Conservation (phyloP, 2,797 vertebrate genomes). For the Phylloscopus collybita region DNA sequence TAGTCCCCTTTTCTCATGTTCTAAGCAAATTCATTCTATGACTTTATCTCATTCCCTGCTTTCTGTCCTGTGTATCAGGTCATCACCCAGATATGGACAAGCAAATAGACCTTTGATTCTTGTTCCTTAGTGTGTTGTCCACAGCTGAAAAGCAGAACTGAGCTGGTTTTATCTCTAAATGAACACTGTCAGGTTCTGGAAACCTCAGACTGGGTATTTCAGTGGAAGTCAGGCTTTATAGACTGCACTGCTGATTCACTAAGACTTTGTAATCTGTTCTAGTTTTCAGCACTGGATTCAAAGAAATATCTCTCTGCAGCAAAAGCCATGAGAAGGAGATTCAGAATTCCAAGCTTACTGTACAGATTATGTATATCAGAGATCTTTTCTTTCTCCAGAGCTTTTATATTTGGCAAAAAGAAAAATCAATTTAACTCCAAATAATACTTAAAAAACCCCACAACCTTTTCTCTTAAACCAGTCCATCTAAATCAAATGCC, state of each 20-base stretch:
- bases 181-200: neutral
- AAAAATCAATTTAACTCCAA: neutral
- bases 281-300: neutral
- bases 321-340: neutral
- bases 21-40: neutral
- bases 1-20: neutral
- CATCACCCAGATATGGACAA: neutral
- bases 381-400: neutral
- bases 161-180: constrained; percentile 17
- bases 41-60: neutral
- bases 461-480: neutral
- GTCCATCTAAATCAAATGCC: neutral
- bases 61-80: neutral
- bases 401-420: neutral
- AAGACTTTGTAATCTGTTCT: neutral
- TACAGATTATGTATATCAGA: neutral
- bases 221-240: neutral
- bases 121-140: neutral
- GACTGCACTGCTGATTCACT: neutral
- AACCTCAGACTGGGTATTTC: neutral
- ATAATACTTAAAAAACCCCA: neutral
- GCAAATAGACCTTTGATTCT: neutral
- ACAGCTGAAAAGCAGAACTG: neutral
- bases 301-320: neutral
- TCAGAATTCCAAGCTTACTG: neutral